Conservation (phyloP, 2,888 invertebrate species). For the Caenorhabditis sp. region DNA sequence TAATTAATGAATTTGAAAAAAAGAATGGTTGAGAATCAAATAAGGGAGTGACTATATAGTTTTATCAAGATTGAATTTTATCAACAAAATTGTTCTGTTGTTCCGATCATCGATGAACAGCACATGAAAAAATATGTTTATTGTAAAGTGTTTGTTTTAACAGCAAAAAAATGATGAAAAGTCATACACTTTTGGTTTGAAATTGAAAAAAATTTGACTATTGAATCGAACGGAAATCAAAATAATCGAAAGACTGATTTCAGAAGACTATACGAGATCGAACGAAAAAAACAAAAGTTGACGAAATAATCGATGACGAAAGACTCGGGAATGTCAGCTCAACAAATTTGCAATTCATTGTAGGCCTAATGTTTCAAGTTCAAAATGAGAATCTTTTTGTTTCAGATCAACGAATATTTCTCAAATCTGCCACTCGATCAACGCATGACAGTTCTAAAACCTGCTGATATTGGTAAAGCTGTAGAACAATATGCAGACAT, state of each 20-base stretch:
- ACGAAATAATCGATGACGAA: conserved; percentile 8
- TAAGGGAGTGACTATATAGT: no score
- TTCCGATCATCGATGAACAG: no score
- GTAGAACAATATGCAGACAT: conserved; percentile 44
- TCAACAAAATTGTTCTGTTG: no score
- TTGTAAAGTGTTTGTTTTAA: no score
- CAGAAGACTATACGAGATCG: conserved; percentile 1
- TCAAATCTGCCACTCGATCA: conserved; percentile 31
- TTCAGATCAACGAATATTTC: conserved; percentile 56
- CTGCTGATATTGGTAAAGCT: conserved; percentile 45
- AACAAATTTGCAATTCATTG: conserved; percentile 29
- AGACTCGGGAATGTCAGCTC: conserved; percentile 17
- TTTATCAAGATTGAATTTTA: no score
- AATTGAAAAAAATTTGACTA: no score
- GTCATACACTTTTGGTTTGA: no score
- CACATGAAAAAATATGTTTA: no score
- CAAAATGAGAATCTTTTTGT: conserved; percentile 3
- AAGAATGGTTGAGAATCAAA: no score
- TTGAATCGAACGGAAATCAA: no score
- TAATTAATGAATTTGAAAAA: no score
- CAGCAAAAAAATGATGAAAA: no score
- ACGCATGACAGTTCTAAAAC: conserved; percentile 49
- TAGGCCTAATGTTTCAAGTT: conserved; percentile 5
- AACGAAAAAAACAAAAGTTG: not conserved
- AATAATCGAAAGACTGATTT: not conserved